phyloP scores from a whole-genome alignment of 1,140 invertebrate species.

The Nomia melanderi region DNA sequence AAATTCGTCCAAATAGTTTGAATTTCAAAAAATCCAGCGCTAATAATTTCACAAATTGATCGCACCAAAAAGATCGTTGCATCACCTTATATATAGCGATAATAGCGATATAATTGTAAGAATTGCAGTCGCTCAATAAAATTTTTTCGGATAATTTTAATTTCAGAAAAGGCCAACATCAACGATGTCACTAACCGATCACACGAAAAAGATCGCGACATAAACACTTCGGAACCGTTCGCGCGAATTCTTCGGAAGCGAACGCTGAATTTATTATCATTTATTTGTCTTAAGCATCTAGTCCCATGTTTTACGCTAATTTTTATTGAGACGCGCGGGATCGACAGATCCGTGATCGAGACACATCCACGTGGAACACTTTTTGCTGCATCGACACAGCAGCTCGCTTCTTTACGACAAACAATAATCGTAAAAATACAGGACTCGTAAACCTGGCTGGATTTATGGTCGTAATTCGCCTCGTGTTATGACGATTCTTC shows the following conservation, averaged over 20 bases:
- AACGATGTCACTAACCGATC: too few relatives aligned
- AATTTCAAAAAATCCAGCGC: too few relatives aligned
- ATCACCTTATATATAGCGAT: too few relatives aligned
- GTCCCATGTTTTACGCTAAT: background rate
- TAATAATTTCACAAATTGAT: too few relatives aligned
- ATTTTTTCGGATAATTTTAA: too few relatives aligned
- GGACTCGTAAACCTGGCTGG: background rate
- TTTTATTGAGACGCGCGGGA: background rate
- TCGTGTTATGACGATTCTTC: conserved; percentile 12
- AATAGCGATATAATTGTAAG: too few relatives aligned
- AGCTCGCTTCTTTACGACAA: conserved; percentile 11
- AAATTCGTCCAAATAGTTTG: too few relatives aligned
- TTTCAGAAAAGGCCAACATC: too few relatives aligned
- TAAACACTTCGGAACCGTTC: too few relatives aligned
- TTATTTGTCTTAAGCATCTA: background rate
- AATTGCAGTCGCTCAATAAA: too few relatives aligned
- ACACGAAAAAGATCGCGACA: too few relatives aligned
- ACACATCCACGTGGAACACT: background rate
- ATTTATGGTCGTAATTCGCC: conserved; percentile 28
- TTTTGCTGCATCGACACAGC: conserved; percentile 1
- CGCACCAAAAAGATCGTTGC: too few relatives aligned
- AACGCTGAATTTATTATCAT: background rate
- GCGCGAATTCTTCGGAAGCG: background rate
- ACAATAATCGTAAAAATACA: conserved; percentile 23
- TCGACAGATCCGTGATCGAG: background rate